Base-by-base conservation (phyloP, 92 coral and sea anemone species). In the Parazoanthus swiftii region DNA sequence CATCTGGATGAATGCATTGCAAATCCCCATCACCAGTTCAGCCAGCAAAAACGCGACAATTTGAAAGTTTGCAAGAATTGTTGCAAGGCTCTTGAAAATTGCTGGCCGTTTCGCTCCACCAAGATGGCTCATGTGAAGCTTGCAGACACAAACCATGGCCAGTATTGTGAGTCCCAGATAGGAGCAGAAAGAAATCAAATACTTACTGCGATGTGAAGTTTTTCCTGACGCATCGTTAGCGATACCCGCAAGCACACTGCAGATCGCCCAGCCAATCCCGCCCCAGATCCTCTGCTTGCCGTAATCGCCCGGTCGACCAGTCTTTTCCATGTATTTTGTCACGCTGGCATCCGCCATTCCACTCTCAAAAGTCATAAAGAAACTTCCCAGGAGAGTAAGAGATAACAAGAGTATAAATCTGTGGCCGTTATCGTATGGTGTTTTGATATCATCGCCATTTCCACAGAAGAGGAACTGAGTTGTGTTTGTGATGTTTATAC, bases 11-110 rank as follows among this genome's bases (percentile, higher is more conserved):
- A 88, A 79, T 0, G 75, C 44, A 74, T 88, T 85, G 36, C 91
- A 85, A 38, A 85, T 56, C 8, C 93, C 93, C 91, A 89, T 89
- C 38, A 91, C 79, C 25, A 91, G 81, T 37, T 85, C 78, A 16
- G 85, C 91, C 33, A 91, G 44, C 73, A 89, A 73, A 89, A 89
- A 89, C 16, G 88, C 79, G 54, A 86, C 46, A 63, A 91, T 89
- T 16, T 71, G 80, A 76, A 85, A 80, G 77, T 89, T 90, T 15
- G 73, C 80, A 4, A 89, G 73, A 85, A 86, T 50, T 35, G 38
- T 89, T 56, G 88, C 59, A 54, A 91, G 70, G 81, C 85, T 89
- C 50, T 81, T 81, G 42, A 89, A 81, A 46, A 91, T 81, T 37
- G 87, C 77, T 0, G 93, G 88, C 43, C 54, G 89, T 7, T 88